A percentile compares a stretch with the other conserved stretches of the same genome.
These are phyloP conservation scores for Orius laevigatus DNA, from an alignment of 1,140 invertebrate genomes.

Conservation along the genomic window DNA sequence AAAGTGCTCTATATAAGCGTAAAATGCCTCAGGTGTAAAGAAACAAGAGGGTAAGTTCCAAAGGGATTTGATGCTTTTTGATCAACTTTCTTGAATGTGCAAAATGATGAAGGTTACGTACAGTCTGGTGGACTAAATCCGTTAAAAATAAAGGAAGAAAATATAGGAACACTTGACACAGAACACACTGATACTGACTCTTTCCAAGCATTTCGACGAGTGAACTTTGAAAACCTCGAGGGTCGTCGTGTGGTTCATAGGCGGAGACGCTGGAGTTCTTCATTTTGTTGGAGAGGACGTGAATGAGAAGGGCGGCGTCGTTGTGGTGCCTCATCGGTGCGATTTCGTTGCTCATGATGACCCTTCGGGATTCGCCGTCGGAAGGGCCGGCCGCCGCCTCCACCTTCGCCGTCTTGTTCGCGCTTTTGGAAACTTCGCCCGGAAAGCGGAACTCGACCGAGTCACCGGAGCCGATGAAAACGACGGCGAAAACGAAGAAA, in stretches of 20 bases:
- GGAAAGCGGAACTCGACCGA: slow-evolving; percentile 15
- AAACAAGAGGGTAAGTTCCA: no score
- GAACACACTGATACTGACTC: slow-evolving; percentile 44
- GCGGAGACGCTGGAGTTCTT: slow-evolving; percentile 43
- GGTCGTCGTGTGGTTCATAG: slow-evolving; percentile 27
- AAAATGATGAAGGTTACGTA: no score
- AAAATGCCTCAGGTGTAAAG: no score
- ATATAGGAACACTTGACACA: no score
- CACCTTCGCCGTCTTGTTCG: slow-evolving; percentile 20
- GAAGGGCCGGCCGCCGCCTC: slow-evolving; percentile 13
- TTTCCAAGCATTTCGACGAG: slow-evolving; percentile 66
- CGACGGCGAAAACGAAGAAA: not conserved
- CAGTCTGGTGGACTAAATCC: no score
- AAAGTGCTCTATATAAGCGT: no score
- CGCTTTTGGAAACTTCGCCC: slow-evolving; percentile 19
- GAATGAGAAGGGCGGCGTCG: slow-evolving; percentile 36
- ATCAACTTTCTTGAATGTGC: no score
- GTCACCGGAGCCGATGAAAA: slow-evolving; percentile 5
- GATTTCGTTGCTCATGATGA: slow-evolving; percentile 5
- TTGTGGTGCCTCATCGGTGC: slow-evolving; percentile 12
- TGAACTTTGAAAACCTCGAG: slow-evolving; percentile 39
- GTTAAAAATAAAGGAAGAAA: no score
- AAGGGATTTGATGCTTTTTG: no score
- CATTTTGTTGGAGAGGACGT: slow-evolving; percentile 38
- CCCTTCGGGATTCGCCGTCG: not conserved